Conservation (phyloP, 2,113 vertebrate genomes). For the Peromyscus californicus region DNA sequence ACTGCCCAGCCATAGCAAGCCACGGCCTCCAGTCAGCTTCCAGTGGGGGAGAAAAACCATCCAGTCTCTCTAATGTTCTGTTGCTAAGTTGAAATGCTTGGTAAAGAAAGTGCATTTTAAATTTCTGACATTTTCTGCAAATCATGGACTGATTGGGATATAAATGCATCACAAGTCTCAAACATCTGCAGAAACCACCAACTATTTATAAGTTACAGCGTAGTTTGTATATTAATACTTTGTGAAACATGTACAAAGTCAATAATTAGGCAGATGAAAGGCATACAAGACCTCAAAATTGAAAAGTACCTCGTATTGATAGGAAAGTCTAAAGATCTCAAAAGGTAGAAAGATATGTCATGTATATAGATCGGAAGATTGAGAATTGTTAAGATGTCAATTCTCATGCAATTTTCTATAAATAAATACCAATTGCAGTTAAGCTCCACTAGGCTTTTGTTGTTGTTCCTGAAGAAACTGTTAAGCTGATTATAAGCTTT, state of each 20-base stretch:
- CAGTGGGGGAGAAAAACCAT: accelerated
- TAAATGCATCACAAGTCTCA: not conserved
- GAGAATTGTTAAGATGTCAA: not conserved
- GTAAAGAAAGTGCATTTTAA: not conserved
- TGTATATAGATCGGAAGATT: not conserved
- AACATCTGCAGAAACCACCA: not conserved
- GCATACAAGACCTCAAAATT: not conserved
- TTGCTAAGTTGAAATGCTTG: not conserved
- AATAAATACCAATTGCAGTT: not conserved
- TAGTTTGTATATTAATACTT: not conserved
- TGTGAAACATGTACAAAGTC: not conserved
- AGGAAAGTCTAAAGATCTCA: not conserved
- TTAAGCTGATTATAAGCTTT: not conserved
- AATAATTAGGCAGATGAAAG: not conserved
- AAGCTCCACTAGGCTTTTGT: not conserved
- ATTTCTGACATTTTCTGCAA: not conserved
- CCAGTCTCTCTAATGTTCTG: not conserved
- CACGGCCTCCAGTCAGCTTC: not conserved
- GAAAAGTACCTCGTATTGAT: not conserved
- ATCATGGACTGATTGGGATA: not conserved
- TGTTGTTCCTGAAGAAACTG: slow-evolving; percentile 16
- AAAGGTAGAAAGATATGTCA: not conserved
- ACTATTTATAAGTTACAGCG: not conserved
- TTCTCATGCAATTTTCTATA: not conserved
- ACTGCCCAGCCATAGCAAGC: not conserved